These are phyloP conservation scores for Smutsia temminckii DNA, from an alignment of 2,797 vertebrate genomes.

Conservation along the genomic window DNA sequence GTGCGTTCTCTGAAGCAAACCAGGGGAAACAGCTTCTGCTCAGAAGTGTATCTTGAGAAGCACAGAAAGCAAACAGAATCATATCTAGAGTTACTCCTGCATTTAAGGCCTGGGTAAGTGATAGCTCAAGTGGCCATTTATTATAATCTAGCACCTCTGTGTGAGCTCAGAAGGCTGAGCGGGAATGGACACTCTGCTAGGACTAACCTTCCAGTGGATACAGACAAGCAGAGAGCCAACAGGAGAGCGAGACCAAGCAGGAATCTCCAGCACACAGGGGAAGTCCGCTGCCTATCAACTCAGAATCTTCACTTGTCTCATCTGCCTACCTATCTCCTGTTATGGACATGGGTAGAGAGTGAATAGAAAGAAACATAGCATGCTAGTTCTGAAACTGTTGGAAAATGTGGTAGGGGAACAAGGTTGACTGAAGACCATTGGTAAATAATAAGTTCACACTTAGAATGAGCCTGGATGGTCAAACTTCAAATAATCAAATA, in stretches of 20 bases:
- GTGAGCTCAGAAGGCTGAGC: background rate
- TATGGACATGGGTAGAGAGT: background rate
- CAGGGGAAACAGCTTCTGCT: background rate
- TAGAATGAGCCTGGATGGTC: background rate
- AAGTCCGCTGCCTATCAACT: background rate
- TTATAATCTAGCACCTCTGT: background rate
- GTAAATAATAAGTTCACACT: slow-evolving; percentile 9
- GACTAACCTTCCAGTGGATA: background rate
- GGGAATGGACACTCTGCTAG: background rate
- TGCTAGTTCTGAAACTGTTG: background rate
- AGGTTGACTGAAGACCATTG: background rate
- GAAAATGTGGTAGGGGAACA: background rate
- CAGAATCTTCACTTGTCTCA: background rate
- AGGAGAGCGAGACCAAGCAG: background rate
- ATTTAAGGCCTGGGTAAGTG: slow-evolving; percentile 9
- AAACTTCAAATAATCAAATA: slow-evolving; percentile 23
- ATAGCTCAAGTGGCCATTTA: background rate
- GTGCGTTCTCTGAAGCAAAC: background rate
- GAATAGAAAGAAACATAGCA: background rate
- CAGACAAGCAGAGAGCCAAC: background rate
- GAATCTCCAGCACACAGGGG: background rate
- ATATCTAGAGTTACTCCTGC: background rate
- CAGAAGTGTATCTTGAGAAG: background rate
- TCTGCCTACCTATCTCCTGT: background rate
- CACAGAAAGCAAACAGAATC: background rate